A percentile compares a stretch with the other conserved stretches of the same genome.
phyloP scores from a whole-genome alignment of 92 coral and sea anemone genomes.

The Epizoanthus stellaris region DNA sequence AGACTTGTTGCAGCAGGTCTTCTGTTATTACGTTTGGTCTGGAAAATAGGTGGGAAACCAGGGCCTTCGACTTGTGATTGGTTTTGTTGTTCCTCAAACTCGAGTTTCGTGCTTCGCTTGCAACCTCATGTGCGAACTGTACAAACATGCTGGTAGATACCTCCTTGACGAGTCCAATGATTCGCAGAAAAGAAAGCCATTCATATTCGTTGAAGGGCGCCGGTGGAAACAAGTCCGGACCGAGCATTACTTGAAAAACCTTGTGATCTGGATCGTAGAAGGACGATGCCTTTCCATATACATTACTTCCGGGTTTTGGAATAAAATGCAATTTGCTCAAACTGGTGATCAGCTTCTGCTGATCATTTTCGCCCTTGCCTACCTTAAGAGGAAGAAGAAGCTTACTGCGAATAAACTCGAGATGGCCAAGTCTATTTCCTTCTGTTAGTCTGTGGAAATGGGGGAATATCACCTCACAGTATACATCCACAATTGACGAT shows the following conservation, averaged over 20 bases:
- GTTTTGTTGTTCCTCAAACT: constrained; percentile 7
- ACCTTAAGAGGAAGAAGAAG: no score
- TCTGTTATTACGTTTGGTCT: neutral
- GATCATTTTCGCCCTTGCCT: no score
- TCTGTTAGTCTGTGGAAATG: constrained; percentile 29
- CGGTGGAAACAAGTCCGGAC: constrained; percentile 69
- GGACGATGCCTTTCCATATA: constrained; percentile 37
- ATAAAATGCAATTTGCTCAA: constrained; percentile 22
- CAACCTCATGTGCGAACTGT: constrained; percentile 61
- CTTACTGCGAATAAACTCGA: constrained; percentile 46
- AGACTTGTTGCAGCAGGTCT: constrained; percentile 33
- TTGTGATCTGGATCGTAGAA: constrained; percentile 59
- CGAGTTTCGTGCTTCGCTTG: constrained; percentile 39
- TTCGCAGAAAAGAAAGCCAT: constrained; percentile 69
- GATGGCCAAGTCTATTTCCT: constrained; percentile 51
- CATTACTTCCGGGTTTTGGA: neutral
- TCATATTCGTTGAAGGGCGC: constrained; percentile 41
- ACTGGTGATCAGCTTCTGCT: neutral
- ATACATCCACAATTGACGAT: constrained; percentile 52
- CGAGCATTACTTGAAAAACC: constrained; percentile 66
- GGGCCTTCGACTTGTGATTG: constrained; percentile 50
- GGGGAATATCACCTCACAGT: constrained; percentile 64
- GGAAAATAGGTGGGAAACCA: constrained; percentile 53
- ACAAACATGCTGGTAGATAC: constrained; percentile 44
- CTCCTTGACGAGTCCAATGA: constrained; percentile 53